Percentiles rank a stretch among this genome's conserved stretches.
phyloP scores from a whole-genome alignment of 2,888 invertebrate species.

The Crepidodera aurea region DNA sequence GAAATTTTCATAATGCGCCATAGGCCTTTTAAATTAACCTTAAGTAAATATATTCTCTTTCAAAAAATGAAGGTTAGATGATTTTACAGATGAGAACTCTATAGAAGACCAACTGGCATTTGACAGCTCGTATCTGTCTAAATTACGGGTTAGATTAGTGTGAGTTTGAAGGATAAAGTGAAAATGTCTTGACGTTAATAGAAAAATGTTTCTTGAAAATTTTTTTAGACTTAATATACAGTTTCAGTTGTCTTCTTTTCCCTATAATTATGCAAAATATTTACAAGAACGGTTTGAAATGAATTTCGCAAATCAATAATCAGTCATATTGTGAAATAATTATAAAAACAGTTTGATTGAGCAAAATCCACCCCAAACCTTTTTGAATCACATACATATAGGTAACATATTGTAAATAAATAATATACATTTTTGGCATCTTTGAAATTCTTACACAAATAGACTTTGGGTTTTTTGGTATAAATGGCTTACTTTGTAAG shows the following conservation, averaged over 20 bases:
- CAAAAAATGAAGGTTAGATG: no score
- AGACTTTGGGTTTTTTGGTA: conserved; percentile 70
- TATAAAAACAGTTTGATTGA: conserved; percentile 41
- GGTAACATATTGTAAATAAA: conserved; percentile 64
- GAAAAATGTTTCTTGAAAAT: conserved; percentile 35
- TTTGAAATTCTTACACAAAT: conserved; percentile 70
- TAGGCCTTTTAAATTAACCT: no score
- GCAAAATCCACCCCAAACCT: conserved; percentile 50
- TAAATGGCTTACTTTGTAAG: conserved; percentile 61
- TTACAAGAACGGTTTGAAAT: conserved; percentile 44
- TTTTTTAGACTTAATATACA: conserved; percentile 24
- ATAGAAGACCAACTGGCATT: no score
- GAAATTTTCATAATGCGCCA: no score
- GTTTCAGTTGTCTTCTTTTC: conserved; percentile 36
- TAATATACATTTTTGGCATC: conserved; percentile 67
- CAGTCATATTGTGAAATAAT: conserved; percentile 53
- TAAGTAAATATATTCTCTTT: no score
- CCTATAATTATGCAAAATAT: conserved; percentile 43
- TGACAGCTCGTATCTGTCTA: no score
- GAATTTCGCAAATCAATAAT: conserved; percentile 51
- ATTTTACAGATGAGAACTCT: no score
- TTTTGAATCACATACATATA: conserved; percentile 61
- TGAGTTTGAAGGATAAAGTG: no score
- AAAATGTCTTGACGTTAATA: conserved; percentile 7
- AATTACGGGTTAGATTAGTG: no score